A percentile compares a stretch with the other conserved stretches of the same genome.
These are phyloP conservation scores for Yponomeuta malinellus DNA, from an alignment of 2,888 invertebrate species.

Conservation along the genomic window DNA sequence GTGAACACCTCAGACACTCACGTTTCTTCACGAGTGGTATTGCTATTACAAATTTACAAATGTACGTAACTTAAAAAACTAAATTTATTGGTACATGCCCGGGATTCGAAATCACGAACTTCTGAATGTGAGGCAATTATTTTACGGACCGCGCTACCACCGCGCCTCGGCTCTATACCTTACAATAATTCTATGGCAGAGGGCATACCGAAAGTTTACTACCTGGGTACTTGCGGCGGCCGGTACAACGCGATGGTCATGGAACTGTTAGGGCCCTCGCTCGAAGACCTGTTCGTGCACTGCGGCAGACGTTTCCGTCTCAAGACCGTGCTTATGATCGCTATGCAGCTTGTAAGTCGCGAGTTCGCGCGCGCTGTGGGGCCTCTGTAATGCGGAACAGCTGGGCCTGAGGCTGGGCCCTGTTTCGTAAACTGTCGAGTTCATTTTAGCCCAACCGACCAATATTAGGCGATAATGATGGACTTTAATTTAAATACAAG, in stretches of 20 bases:
- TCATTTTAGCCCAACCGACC: too few relatives aligned
- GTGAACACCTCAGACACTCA: too few relatives aligned
- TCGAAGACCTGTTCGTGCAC: constrained; percentile 99
- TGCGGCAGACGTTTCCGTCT: constrained; percentile 98
- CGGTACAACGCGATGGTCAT: constrained; percentile 99
- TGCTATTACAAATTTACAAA: too few relatives aligned
- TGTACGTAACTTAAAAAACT: too few relatives aligned
- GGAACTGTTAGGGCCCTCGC: constrained; percentile 98
- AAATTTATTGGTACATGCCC: too few relatives aligned
- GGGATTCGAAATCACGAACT: too few relatives aligned
- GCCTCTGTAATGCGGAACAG: not conserved
- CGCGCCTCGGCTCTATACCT: not conserved
- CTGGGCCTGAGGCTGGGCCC: not conserved
- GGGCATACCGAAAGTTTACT: constrained; percentile 99
- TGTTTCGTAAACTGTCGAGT: not conserved
- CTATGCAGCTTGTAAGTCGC: constrained; percentile 94
- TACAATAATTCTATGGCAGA: constrained; percentile 74
- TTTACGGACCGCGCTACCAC: too few relatives aligned
- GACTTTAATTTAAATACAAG: too few relatives aligned
- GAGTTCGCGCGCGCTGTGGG: constrained; percentile 20
- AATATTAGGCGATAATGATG: too few relatives aligned
- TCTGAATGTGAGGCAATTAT: too few relatives aligned
- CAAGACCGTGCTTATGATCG: constrained; percentile 98
- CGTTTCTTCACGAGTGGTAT: too few relatives aligned
- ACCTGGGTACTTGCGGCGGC: constrained; percentile 99